Evolutionary conservation across 2,113 vertebrate genomes (phyloP), one percentile per base, ranked within the genome.

Genomic region (Taxidea taxus): DNA sequence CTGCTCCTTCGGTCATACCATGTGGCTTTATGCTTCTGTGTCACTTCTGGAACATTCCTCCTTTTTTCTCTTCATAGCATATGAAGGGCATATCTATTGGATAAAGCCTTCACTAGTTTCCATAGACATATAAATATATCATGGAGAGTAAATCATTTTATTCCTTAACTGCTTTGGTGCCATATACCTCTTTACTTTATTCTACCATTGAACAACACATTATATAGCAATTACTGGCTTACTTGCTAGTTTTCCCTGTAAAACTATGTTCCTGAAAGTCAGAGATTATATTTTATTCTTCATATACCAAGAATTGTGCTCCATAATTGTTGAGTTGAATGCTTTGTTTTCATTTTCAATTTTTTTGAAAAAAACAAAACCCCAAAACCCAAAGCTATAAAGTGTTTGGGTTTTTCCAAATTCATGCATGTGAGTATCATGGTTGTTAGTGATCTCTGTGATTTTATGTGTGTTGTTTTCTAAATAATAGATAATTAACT

Each of bases 401-500:
- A 87, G 7, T 94, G 10, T 90, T 21, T 94, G 77, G 4, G 14
- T 77, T 91, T 93, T 87, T 74, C 15, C 37, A 95, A 20, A 64
- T 95, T 97, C 29, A 87, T 95, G 37, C 23, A 44, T 90, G 82
- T 94, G 42, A 82, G n/a, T 87, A 31, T 95, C 47, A 77, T 92
- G 42, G 37, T 86, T 95, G 39, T 20, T 84, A 51, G 20, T 92
- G 44, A 54, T 97, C 54, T 94, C 87, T 95, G 92, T 94, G 20
- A 58, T 89, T 23, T 31, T 95, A 23, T 25, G 12, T 42, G 29
- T 90, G 7, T 90, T 90, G 39, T 75, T 93, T 68, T 70, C 56
- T 77, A 91, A 90, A 21, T 96, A 75, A 56, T 54, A 80, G 23
- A 42, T 89, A 81, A 58, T 39, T 87, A 81, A 58, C 34, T 81